Base-by-base conservation (phyloP, 2,888 invertebrate genomes). In the Phengaris alcon region DNA sequence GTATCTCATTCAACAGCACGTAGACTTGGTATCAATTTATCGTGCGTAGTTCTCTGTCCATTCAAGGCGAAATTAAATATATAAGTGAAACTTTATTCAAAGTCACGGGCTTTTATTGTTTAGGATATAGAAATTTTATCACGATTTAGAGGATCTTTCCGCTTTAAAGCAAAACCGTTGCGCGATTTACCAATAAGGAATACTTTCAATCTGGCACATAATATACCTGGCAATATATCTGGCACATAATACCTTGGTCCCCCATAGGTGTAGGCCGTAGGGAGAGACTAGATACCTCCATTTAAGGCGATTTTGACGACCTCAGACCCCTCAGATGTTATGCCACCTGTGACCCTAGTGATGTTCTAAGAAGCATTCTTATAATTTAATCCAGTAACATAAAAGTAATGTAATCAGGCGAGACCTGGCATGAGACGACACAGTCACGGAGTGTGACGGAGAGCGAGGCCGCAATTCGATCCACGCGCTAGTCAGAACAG, bases 401-500 rank as follows among this genome's bases (percentile, higher is more conserved):
- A 22, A 59, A 22, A 22, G 22, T 64, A 64, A 35, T 44, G 22
- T 64, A 64, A 35, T 44, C 64, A 64, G 35, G 64, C 64, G 35
- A 35, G 64, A 64, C 64, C 64, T 64, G 35, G 6, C 35, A 64
- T 44, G 64, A 64, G 44, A 12, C 64, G 64, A 64, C 64, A 64
- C 6, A 35, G 35, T 5, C 64, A 13, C 64, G 3, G 12, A 64
- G 64, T 64, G 64, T 64, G 64, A 64, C 64, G 35, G 52, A 64
- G 64, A 64, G 35, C 64, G 35, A 48, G 69, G 70, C 48, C 51
- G 51, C 22, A 83, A 80, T 84, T 85, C 84, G 82, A 80, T 82
- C 79, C 80, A 83, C 82, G 82, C 84, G 83, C 79, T 83, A 82
- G 3, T 35, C 35, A 35, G 81, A 75, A 64, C 79, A 77, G 79